Evolutionary conservation across 2,797 vertebrate genomes (phyloP).

Genomic region (Squalus acanthias): DNA sequence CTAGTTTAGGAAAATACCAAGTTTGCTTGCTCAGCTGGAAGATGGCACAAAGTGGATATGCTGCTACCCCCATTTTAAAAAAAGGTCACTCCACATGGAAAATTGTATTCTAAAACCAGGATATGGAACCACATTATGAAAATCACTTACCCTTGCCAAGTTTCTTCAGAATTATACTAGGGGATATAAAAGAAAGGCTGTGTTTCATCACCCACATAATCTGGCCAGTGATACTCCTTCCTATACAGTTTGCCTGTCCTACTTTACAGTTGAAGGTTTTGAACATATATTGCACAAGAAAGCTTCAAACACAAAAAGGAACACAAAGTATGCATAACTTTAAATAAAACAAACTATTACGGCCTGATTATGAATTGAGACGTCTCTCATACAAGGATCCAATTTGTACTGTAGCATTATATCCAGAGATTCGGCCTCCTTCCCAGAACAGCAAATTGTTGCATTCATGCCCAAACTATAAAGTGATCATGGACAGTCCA

Average conservation of each 20-base stretch:
- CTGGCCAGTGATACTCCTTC: not conserved
- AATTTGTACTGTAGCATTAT: not conserved
- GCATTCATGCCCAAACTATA: not conserved
- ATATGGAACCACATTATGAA: not conserved
- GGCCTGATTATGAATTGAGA: not conserved
- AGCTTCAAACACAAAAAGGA: not conserved
- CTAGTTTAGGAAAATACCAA: not conserved
- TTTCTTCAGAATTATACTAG: not conserved
- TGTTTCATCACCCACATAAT: not conserved
- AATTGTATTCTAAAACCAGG: conserved; percentile 2
- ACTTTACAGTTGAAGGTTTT: conserved; percentile 18
- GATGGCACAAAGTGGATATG: not conserved
- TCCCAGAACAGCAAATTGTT: not conserved
- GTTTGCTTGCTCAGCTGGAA: conserved; percentile 7
- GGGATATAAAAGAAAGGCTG: not conserved
- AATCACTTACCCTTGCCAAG: not conserved
- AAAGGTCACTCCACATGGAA: not conserved
- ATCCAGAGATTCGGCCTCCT: not conserved
- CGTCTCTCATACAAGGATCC: not conserved
- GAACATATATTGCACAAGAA: conserved; percentile 34
- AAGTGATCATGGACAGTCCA: conserved; percentile 34
- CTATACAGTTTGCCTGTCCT: not conserved
- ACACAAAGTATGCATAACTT: not conserved
- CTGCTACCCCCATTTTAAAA: not conserved
- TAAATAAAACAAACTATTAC: conserved; percentile 7